Conservation (phyloP, 2,888 invertebrate genomes). For the Trichopria drosophilae region DNA sequence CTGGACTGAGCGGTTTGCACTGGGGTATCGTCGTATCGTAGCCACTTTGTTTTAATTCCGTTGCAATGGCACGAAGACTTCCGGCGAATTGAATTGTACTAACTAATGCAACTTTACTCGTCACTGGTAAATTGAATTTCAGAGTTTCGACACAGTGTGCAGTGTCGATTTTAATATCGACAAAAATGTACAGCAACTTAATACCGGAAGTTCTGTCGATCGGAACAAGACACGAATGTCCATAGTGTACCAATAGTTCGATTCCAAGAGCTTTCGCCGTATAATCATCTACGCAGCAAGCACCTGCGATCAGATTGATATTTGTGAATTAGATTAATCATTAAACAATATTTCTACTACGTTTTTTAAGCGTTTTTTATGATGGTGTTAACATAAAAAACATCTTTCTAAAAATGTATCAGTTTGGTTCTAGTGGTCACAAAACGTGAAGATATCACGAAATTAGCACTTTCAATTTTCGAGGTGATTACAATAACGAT, state of each 20-base stretch:
- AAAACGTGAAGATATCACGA: no score
- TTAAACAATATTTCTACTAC: neutral
- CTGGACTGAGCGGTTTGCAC: conserved; percentile 92
- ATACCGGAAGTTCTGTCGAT: conserved; percentile 82
- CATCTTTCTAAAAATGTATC: neutral
- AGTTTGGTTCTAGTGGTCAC: no score
- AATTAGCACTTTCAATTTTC: no score
- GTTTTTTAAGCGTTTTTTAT: neutral
- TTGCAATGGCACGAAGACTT: conserved; percentile 81
- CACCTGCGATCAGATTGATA: no score
- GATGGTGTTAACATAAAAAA: neutral
- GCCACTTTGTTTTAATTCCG: conserved; percentile 69
- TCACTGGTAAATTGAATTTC: conserved; percentile 69
- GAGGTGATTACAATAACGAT: no score
- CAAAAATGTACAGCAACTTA: conserved; percentile 95
- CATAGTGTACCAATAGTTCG: conserved; percentile 93
- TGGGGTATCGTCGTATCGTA: conserved; percentile 81
- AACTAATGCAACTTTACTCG: conserved; percentile 78
- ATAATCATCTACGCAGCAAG: conserved; percentile 97
- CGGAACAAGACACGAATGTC: conserved; percentile 94
- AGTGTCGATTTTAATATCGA: conserved; percentile 95
- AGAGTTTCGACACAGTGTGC: conserved; percentile 91
- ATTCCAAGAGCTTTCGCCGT: conserved; percentile 89
- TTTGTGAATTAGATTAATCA: neutral
- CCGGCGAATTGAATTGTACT: conserved; percentile 98